Evolutionary conservation across 2,113 vertebrate genomes (phyloP), one percentile per base, ranked within the genome.

Genomic region (Speoplatyrhinus poulsoni): DNA sequence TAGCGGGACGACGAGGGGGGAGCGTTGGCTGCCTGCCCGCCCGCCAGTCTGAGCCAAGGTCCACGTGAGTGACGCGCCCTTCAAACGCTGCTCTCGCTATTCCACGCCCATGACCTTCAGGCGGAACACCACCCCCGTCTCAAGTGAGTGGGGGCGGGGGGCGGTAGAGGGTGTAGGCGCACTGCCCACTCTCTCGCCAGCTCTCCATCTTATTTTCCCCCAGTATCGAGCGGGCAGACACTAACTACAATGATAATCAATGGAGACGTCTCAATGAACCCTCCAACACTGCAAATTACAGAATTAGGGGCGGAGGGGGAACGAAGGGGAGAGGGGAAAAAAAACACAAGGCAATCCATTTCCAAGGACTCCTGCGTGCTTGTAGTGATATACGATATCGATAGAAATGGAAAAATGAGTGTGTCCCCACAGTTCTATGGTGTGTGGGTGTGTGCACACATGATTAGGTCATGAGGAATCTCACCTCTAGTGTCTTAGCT

Each of bases 181-280:
- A 41, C 36, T 41, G 5, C 5, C 6, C 36, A 7, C 36, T 5
- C 36, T 41, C 17, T 11, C 26, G 26, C 26, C 26, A 26, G 26
- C 26, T 26, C 26, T 26, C 26, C 70, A 48, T 48, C 69, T 53
- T 32, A 61, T 69, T 85, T 82, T 73, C 72, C 73, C 80, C 74
- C 76, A 81, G 26, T 26, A 92, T 87, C 68, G 87, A 91, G 88
- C 70, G 0, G 2, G 62, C 48, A 60, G 68, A 71, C 16, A 15
- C 75, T 81, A 85, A 82, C 85, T 76, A 64, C 76, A 86, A 84
- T 73, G 72, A 85, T 88, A 88, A 90, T 91, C 86, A 84, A 87
- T 85, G 81, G 56, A 84, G 82, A 90, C 79, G 71, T 90, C 84
- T 88, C 72, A 69, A 88, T 88, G 82, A 75, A 86, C 80, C 82